Conservation (phyloP, 30 jellyfish, hydroid and myxozoan genomes). For the Cassiopea andromeda region DNA sequence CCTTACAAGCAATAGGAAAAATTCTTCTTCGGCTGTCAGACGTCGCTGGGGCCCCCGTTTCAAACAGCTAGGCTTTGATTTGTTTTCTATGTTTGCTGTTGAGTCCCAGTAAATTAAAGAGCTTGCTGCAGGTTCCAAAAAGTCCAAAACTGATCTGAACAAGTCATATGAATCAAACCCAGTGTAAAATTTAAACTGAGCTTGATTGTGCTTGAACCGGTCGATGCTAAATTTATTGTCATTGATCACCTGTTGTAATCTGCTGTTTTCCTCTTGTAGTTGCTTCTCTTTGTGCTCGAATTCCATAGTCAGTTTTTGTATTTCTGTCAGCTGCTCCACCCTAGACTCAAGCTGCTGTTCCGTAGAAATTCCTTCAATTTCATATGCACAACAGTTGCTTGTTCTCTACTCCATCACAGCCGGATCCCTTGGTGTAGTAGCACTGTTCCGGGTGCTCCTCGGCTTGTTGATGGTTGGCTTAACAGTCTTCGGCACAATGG, state of each 20-base stretch:
- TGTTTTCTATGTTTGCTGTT: conserved; percentile 20
- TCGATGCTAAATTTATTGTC: conserved; percentile 12
- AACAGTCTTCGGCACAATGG: too few relatives aligned
- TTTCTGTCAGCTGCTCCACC: conserved; percentile 32
- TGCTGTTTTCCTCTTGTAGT: conserved; percentile 28
- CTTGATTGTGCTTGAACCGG: conserved; percentile 23
- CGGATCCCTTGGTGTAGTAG: too few relatives aligned
- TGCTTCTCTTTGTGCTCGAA: conserved; percentile 7
- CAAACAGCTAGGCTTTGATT: neutral
- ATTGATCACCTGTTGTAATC: conserved; percentile 1
- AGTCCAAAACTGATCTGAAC: conserved; percentile 25
- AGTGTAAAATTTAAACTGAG: conserved; percentile 44
- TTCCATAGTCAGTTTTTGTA: conserved; percentile 19
- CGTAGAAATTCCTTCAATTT: neutral
- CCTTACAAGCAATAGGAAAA: conserved; percentile 31
- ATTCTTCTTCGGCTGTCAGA: conserved; percentile 48
- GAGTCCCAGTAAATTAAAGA: conserved; percentile 34
- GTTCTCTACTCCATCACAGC: too few relatives aligned
- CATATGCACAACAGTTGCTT: too few relatives aligned
- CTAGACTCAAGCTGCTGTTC: neutral
- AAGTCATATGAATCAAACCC: conserved; percentile 24
- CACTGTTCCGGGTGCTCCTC: too few relatives aligned
- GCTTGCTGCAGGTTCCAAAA: conserved; percentile 41
- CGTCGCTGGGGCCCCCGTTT: conserved; percentile 35
- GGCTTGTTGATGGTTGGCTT: too few relatives aligned